phyloP scores from a whole-genome alignment of 2,888 invertebrate genomes.

The Nysson spinosus region DNA sequence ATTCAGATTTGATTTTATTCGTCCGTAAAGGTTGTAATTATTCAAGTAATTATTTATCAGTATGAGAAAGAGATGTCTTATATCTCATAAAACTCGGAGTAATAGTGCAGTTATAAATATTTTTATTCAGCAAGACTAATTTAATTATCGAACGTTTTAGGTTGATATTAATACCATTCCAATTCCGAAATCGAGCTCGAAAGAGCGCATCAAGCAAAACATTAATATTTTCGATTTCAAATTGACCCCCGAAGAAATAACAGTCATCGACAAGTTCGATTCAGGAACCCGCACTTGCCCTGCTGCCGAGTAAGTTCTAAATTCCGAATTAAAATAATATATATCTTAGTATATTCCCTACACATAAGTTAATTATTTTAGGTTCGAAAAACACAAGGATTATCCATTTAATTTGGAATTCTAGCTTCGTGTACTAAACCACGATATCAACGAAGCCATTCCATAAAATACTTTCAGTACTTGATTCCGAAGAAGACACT shows the following conservation, averaged over 20 bases:
- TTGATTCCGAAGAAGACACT: too few species aligned
- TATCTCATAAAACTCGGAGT: too few species aligned
- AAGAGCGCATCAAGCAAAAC: slow-evolving; percentile 81
- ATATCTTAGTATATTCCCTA: neutral
- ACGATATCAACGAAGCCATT: slow-evolving; percentile 14
- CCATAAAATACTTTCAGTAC: too few species aligned
- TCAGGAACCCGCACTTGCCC: slow-evolving; percentile 60
- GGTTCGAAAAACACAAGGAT: slow-evolving; percentile 68
- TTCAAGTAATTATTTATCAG: too few species aligned
- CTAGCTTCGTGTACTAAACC: too few species aligned
- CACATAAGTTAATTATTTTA: slow-evolving; percentile 27
- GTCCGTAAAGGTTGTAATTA: too few species aligned
- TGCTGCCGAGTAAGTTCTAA: slow-evolving; percentile 50
- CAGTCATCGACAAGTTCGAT: slow-evolving; percentile 71
- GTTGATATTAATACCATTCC: slow-evolving; percentile 55
- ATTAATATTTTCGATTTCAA: slow-evolving; percentile 82
- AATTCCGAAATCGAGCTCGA: slow-evolving; percentile 83
- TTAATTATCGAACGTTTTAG: too few species aligned
- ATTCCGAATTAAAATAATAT: neutral
- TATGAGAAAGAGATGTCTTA: too few species aligned
- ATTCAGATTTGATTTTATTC: too few species aligned
- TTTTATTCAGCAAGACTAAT: too few species aligned
- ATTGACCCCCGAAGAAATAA: slow-evolving; percentile 79
- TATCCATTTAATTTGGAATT: slow-evolving; percentile 78
- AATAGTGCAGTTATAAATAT: too few species aligned